Percentiles rank a stretch among this genome's conserved stretches.
These are phyloP conservation scores for Xenopus borealis DNA, from an alignment of 2,113 vertebrate genomes.

Conservation along the genomic window DNA sequence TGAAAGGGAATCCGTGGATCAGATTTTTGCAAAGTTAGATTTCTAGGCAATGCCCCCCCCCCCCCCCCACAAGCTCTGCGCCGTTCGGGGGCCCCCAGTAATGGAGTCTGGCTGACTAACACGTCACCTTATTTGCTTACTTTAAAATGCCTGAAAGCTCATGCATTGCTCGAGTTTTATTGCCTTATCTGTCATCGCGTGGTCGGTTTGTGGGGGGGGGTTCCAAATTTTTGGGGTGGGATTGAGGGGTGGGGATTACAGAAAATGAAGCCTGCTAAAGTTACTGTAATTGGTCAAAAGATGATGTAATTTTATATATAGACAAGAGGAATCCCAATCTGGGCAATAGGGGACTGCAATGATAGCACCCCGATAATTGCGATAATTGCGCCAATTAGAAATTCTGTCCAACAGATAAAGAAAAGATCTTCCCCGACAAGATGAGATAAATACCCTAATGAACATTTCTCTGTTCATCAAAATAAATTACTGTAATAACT, in stretches of 20 bases:
- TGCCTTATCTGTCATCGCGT: conserved; percentile 28
- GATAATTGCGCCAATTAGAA: no score
- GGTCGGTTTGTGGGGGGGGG: not conserved
- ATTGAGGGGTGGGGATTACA: not conserved
- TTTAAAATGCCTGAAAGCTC: conserved; percentile 21
- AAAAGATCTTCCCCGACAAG: no score
- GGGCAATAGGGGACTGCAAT: no score
- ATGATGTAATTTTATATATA: not conserved
- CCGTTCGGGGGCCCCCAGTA: not conserved
- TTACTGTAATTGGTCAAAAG: not conserved
- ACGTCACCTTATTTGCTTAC: conserved; percentile 24
- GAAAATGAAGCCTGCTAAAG: not conserved
- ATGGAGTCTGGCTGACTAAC: conserved; percentile 4
- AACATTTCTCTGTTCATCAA: no score
- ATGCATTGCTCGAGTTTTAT: conserved; percentile 26
- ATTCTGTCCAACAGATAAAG: no score
- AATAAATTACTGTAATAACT: no score
- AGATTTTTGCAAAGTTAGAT: not conserved
- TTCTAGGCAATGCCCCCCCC: not conserved
- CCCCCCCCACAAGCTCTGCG: not conserved
- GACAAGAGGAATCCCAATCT: not conserved
- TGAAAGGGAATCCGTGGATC: not conserved
- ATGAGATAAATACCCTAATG: no score
- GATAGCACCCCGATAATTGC: no score
- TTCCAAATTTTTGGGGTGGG: not conserved